These are phyloP conservation scores for Coendou prehensilis DNA, from an alignment of 2,797 vertebrate genomes.

Conservation along the genomic window DNA sequence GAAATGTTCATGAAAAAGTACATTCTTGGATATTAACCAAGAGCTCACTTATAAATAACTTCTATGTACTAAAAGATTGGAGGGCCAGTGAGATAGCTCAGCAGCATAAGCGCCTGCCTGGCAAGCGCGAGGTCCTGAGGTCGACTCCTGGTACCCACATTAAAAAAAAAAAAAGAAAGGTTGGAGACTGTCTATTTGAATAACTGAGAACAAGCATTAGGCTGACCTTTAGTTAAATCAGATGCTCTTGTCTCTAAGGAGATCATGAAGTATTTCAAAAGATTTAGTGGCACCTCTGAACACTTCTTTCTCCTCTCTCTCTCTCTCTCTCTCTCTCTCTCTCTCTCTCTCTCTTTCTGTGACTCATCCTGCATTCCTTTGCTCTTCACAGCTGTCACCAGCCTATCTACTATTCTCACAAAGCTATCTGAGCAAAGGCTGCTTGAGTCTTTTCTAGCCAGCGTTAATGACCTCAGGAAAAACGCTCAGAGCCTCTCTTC, in stretches of 20 bases:
- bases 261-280: background rate
- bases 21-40: conserved; percentile 9
- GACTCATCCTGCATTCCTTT: background rate
- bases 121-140: too few relatives aligned
- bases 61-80: background rate
- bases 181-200: background rate
- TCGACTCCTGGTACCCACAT: too few relatives aligned
- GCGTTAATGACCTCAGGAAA: background rate
- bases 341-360: background rate
- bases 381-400: background rate
- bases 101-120: too few relatives aligned
- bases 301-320: background rate
- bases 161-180: background rate
- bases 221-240: background rate
- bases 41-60: conserved; percentile 17
- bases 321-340: background rate
- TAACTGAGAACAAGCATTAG: background rate
- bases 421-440: background rate
- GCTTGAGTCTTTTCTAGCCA: background rate
- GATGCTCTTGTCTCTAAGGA: conserved; percentile 9
- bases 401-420: background rate
- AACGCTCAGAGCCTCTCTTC: background rate
- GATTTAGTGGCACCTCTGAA: background rate
- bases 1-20: background rate
- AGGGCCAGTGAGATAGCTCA: background rate